A percentile compares a stretch with the other conserved stretches of the same genome.
Conservation (phyloP, 1,140 invertebrate species). For the Anoplophora glabripennis region DNA sequence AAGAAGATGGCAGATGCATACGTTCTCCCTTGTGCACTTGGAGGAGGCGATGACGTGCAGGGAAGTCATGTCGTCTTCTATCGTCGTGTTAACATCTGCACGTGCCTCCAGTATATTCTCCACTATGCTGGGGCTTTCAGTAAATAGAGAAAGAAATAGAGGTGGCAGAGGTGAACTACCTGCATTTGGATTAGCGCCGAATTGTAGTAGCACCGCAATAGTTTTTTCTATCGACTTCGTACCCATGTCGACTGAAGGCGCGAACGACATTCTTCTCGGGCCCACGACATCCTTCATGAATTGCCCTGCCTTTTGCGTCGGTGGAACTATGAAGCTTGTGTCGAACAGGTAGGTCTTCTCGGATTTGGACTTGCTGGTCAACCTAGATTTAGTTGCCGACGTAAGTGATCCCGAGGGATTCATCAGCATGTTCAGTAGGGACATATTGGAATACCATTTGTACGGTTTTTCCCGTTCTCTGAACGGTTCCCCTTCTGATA, state of each 20-base stretch:
- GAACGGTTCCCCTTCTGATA: constrained; percentile 27
- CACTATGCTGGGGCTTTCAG: constrained; percentile 46
- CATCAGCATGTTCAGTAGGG: constrained; percentile 18
- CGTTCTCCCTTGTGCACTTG: constrained; percentile 41
- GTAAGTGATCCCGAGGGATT: not conserved
- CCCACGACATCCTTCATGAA: not conserved
- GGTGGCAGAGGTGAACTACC: constrained; percentile 50
- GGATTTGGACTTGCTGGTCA: not conserved
- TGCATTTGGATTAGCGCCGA: constrained; percentile 50
- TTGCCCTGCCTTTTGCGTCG: not conserved
- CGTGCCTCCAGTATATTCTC: constrained; percentile 45
- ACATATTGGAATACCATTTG: constrained; percentile 34
- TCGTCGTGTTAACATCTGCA: constrained; percentile 48
- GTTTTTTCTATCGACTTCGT: constrained; percentile 25
- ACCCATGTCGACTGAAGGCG: too few relatives aligned
- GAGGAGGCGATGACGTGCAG: constrained; percentile 50
- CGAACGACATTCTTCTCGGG: too few relatives aligned
- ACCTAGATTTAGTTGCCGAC: too few relatives aligned
- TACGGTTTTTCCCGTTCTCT: constrained; percentile 45
- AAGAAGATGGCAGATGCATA: constrained; percentile 45
- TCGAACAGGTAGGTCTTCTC: not conserved
- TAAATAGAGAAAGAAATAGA: constrained; percentile 48
- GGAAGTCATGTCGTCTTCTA: constrained; percentile 44
- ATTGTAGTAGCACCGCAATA: constrained; percentile 47
- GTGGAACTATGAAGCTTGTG: not conserved